Conservation (phyloP, 2,888 invertebrate species). For the Smittia sp. region DNA sequence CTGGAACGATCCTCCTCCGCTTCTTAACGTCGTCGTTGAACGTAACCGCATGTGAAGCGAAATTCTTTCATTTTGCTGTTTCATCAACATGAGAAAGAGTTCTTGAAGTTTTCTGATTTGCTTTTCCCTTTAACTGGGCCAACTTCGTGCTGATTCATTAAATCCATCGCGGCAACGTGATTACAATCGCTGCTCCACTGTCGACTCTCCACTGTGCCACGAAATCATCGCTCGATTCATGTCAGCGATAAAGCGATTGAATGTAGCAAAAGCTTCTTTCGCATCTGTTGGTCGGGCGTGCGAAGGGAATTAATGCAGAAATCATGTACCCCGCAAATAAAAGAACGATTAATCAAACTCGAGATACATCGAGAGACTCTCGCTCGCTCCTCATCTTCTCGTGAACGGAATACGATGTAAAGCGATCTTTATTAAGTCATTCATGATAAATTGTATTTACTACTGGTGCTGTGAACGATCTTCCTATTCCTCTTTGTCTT, state of each 20-base stretch:
- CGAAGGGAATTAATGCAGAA: background rate
- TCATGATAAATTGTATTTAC: constrained; percentile 30
- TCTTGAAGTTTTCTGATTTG: constrained; percentile 6
- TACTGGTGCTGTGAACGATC: constrained; percentile 2
- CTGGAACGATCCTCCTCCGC: too few species aligned
- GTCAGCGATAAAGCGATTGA: constrained; percentile 6
- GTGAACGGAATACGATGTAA: constrained; percentile 19
- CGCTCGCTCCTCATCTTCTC: background rate
- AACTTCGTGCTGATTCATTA: constrained; percentile 28
- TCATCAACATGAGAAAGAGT: background rate
- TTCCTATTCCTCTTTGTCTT: background rate
- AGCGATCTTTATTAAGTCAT: constrained; percentile 29
- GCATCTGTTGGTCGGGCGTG: background rate
- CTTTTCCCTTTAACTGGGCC: constrained; percentile 15
- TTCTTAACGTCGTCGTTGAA: too few species aligned
- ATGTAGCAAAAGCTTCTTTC: background rate
- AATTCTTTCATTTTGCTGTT: background rate
- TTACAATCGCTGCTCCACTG: constrained; percentile 1
- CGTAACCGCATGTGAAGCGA: background rate
- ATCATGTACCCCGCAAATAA: background rate
- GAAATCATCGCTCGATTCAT: background rate
- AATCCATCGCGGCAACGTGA: background rate
- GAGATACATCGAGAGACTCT: background rate
- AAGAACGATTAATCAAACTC: constrained; percentile 8
- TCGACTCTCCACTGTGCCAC: constrained; percentile 9